phyloP scores from a whole-genome alignment of 2,113 vertebrate species.

The Siniperca knerii region DNA sequence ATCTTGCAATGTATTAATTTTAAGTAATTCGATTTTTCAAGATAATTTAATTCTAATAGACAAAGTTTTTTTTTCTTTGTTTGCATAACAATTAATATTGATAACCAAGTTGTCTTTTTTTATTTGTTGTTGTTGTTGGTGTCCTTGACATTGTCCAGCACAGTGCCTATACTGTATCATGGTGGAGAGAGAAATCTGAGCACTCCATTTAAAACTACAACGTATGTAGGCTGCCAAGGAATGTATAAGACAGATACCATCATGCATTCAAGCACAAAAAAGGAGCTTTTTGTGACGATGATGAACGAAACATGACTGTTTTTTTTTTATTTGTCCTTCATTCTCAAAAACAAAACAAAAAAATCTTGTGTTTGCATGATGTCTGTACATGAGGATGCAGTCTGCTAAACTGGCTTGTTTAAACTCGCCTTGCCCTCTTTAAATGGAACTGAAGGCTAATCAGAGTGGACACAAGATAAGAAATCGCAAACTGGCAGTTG shows the following conservation, averaged over 20 bases:
- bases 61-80: constrained; percentile 39
- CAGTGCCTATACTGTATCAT: constrained; percentile 76
- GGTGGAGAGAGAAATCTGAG: constrained; percentile 59
- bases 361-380: constrained; percentile 46
- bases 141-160: constrained; percentile 73
- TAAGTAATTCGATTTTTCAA: constrained; percentile 46
- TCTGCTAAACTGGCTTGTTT: constrained; percentile 46
- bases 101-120: constrained; percentile 47
- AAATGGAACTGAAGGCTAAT: constrained; percentile 10
- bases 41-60: constrained; percentile 45
- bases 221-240: constrained; percentile 64
- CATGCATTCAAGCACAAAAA: constrained; percentile 64
- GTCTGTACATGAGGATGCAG: constrained; percentile 53
- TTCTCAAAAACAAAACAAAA: constrained; percentile 47
- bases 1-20: constrained; percentile 47
- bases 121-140: constrained; percentile 39
- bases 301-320: constrained; percentile 34
- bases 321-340: background rate
- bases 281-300: constrained; percentile 34
- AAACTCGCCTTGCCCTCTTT: constrained; percentile 14
- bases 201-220: constrained; percentile 73
- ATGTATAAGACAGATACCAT: constrained; percentile 61
- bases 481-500: background rate
- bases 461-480: background rate
- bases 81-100: constrained; percentile 33